Conservation (phyloP, 1,140 invertebrate genomes). For the Drosophila ogumai region DNA sequence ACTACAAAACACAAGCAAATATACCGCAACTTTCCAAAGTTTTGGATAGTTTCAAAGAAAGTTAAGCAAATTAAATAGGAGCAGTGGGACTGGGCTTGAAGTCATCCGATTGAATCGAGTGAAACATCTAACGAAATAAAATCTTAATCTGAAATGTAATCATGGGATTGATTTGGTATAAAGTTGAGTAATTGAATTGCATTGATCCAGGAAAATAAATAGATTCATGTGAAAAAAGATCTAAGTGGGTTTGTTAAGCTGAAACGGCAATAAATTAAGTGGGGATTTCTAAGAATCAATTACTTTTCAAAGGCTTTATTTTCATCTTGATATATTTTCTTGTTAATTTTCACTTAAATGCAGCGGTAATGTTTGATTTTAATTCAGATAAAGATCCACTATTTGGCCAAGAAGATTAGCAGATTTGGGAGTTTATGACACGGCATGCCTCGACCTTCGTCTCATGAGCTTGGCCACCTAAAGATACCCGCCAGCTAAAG, state of each 20-base stretch:
- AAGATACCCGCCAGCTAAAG: slow-evolving; percentile 19
- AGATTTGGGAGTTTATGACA: not conserved
- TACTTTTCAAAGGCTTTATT: not conserved
- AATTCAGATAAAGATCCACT: not conserved
- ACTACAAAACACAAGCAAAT: slow-evolving; percentile 9
- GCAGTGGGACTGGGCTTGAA: not conserved
- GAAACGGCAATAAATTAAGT: not conserved
- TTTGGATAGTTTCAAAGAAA: slow-evolving; percentile 25
- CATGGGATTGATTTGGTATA: not conserved
- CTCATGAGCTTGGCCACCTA: not conserved
- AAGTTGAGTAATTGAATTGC: slow-evolving; percentile 7
- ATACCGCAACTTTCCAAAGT: slow-evolving; percentile 24
- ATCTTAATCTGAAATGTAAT: slow-evolving; percentile 2
- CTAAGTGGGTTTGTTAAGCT: not conserved
- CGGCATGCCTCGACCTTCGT: not conserved
- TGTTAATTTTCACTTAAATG: not conserved
- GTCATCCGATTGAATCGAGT: not conserved
- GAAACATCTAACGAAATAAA: slow-evolving; percentile 8
- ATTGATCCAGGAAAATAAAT: not conserved
- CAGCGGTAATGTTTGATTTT: slow-evolving; percentile 1
- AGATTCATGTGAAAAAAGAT: not conserved
- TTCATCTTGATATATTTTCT: not conserved
- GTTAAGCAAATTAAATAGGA: slow-evolving; percentile 23
- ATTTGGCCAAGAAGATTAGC: not conserved
- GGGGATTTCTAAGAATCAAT: not conserved